A percentile compares a stretch with the other conserved stretches of the same genome.
phyloP scores from a whole-genome alignment of 2,888 invertebrate genomes.

The Serripes groenlandicus region DNA sequence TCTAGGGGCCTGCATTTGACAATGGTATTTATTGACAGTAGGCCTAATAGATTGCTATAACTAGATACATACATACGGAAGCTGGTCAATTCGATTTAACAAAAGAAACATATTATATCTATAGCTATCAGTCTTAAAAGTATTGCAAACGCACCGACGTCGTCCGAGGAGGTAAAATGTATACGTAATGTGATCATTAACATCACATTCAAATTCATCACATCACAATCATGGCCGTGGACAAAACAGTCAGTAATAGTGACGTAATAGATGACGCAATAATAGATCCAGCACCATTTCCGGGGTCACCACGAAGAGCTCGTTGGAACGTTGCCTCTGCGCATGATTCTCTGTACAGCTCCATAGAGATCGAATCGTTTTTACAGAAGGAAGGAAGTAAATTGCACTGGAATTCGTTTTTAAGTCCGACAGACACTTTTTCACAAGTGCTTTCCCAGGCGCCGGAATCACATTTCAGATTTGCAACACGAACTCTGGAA shows the following conservation, averaged over 20 bases:
- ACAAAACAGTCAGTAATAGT: background rate
- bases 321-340: constrained; percentile 37
- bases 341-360: constrained; percentile 51
- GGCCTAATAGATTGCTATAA: no score
- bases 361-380: constrained; percentile 39
- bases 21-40: no score
- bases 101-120: no score
- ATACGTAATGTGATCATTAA: no score
- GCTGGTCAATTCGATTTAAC: no score
- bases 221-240: background rate
- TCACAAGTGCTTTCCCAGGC: constrained; percentile 60
- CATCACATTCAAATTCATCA: constrained; percentile 3
- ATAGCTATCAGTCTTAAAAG: no score
- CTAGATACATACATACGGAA: no score
- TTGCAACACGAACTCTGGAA: constrained; percentile 55
- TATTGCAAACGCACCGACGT: no score
- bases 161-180: no score
- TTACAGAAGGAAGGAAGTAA: constrained; percentile 56
- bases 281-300: background rate
- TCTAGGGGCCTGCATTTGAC: no score
- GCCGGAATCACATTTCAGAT: constrained; percentile 53
- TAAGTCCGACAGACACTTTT: constrained; percentile 54
- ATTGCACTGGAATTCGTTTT: constrained; percentile 64
- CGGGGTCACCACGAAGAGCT: constrained; percentile 21
- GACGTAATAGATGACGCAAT: constrained; percentile 10